Evolutionary conservation across 2,797 vertebrate species (phyloP), one percentile per base, ranked within the genome.

Genomic region (Amblyraja radiata): DNA sequence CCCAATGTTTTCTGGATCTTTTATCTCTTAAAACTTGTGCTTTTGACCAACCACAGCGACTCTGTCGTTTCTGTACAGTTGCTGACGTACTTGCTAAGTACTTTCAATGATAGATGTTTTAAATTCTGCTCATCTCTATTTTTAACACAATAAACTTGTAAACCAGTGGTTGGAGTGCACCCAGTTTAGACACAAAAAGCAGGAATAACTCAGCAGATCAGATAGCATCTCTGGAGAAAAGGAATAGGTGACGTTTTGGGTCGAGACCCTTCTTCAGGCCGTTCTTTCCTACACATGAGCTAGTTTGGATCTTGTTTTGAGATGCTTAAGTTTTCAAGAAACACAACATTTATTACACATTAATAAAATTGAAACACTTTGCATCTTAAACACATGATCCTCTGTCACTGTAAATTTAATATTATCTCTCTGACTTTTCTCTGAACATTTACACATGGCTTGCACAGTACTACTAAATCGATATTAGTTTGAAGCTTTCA

Each of bases 401-500:
- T 65, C 84, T 36, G 84, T 88, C 61, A 88, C n/a, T 36, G 61
- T 36, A 63, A 18, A 68, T 76, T 28, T 76, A 74, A 88, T 92
- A 54, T 76, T 39, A 91, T 74, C 11, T 23, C 74, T 54, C 71
- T 92, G 76, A 76, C 16, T 90, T 68, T 71, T 5, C 36, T 92
- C 71, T 92, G 71, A 92, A 92, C 73, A 92, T 74, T 91, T 91
- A 71, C 90, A 91, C 68, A 91, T 54, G 39, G 23, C 90, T 54
- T 92, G 13, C 76, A 58, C 32, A 39, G 79, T 21, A 80, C 25
- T 76, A 25, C 25, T 76, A 25, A 74, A 68, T 68, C n/a, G 2
- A 88, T 88, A 88, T 54, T 90, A 71, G 32, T 74, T 91, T 91
- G 36, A 74, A 91, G 90, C 71, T 92, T 25, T 92, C 71, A 76